These are phyloP conservation scores for Diadromus collaris DNA, from an alignment of 2,888 invertebrate species.

Conservation along the genomic window DNA sequence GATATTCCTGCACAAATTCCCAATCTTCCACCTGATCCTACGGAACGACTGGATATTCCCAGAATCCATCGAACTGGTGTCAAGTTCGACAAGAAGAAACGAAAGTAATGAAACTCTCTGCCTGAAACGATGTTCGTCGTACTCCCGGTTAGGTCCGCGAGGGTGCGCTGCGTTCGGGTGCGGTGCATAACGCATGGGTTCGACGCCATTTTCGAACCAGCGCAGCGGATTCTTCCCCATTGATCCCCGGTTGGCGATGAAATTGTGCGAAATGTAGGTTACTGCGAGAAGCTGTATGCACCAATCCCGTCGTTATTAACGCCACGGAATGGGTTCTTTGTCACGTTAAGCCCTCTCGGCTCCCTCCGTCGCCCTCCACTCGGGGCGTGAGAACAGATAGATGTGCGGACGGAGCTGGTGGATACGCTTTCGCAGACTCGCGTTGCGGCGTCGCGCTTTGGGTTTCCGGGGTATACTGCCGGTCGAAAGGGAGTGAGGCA, in stretches of 20 bases:
- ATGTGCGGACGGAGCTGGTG: constrained; percentile 7
- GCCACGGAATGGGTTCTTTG: constrained; percentile 38
- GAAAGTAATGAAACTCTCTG: not conserved
- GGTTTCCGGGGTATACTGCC: not conserved
- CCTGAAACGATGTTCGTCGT: not conserved
- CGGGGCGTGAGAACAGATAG: constrained; percentile 9
- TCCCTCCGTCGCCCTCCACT: not conserved
- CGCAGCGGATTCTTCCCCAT: not conserved
- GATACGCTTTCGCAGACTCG: not conserved
- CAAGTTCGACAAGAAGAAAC: not conserved
- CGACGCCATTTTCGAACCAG: constrained; percentile 8
- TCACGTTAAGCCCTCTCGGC: constrained; percentile 31
- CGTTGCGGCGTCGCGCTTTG: not conserved
- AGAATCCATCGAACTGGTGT: not conserved
- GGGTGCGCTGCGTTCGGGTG: not conserved
- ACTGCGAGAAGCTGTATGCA: constrained; percentile 8
- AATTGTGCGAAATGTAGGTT: constrained; percentile 28
- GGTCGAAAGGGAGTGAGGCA: constrained; percentile 4
- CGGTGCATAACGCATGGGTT: not conserved
- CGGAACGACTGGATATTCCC: too few relatives aligned
- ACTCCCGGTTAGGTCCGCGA: not conserved
- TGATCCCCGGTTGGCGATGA: constrained; percentile 19
- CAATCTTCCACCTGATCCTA: not conserved
- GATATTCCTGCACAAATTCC: not conserved
- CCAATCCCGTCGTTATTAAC: constrained; percentile 43